Conservation (phyloP, 2,113 vertebrate genomes). For the Neoarius graeffei region DNA sequence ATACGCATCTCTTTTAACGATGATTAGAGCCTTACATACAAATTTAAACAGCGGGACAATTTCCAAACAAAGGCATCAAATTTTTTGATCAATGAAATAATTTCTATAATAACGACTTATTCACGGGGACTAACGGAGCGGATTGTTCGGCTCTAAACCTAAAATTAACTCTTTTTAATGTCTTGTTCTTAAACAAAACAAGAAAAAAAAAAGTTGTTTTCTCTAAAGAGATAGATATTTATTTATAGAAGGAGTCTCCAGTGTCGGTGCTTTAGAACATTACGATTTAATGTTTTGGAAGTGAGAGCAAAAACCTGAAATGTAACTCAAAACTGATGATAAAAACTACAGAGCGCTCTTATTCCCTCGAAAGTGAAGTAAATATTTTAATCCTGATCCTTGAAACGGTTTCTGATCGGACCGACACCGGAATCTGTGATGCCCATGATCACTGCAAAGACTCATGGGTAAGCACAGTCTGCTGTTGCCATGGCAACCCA, state of each 20-base stretch:
- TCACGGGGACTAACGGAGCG: background rate
- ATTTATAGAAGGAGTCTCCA: background rate
- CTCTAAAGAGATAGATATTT: background rate
- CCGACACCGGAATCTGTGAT: background rate
- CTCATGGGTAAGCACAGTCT: constrained; percentile 31
- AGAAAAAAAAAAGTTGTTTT: no score
- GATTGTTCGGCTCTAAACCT: background rate
- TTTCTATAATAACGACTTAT: background rate
- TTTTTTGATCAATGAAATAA: background rate
- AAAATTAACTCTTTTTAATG: no score
- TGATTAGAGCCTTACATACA: background rate
- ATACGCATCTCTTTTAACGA: background rate
- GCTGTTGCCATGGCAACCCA: constrained; percentile 55
- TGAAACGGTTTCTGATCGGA: background rate
- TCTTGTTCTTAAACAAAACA: no score
- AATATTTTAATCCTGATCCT: background rate
- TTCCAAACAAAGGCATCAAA: background rate
- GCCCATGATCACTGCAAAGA: constrained; percentile 20
- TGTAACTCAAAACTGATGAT: background rate
- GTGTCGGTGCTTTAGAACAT: background rate
- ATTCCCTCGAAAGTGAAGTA: background rate
- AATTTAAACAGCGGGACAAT: background rate
- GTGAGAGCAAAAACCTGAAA: background rate
- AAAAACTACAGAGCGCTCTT: background rate
- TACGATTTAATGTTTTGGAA: background rate